Base-by-base conservation (phyloP, 2,797 vertebrate genomes). In the Sorex maritimensis region DNA sequence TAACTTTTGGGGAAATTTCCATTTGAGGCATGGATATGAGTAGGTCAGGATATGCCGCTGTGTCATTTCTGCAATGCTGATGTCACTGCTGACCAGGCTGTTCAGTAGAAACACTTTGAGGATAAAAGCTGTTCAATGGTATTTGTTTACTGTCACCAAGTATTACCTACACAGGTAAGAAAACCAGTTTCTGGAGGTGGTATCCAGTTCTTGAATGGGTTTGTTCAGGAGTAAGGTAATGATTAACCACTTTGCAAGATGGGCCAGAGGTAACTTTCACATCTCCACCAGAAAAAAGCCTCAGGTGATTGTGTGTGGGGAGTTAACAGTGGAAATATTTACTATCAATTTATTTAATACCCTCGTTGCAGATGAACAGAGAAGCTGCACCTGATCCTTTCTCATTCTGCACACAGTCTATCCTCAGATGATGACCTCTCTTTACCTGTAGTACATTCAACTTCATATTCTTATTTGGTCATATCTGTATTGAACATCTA, bases 1-100 rank as follows among this genome's bases (percentile, higher is more conserved):
- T 92, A 55, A 81, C 41, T 84, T 28, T 91, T 84, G 52, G 75
- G 81, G 44, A 92, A 92, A 94, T 87, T 86, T 58, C 87, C 69
- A 52, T 24, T 44, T 89, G 74, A 86, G 15, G 6, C 34, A 26
- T 41, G 63, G 9, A 38, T 30, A 89, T 30, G 6, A 90, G 72
- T 28, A 81, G 75, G 52, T 52, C 30, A 80, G 68, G 24, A 82
- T 78, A 17, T 86, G 72, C 12, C 49, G 38, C 77, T 34, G 24
- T 19, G 41, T 87, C 79, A 81, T 87, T 93, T 92, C 89, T 85
- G 71, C 86, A 85, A 1, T 68, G 55, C 86, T 73, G 46, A 73
- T 86, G 34, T 86, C 74, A 85, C 23, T 82, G 38, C 72, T 89
- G 30, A 41, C 67, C 34, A 55, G 26, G 46, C 30, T 74, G 24